phyloP scores from a whole-genome alignment of 92 coral and sea anemone genomes.

The Nematostella vectensis region DNA sequence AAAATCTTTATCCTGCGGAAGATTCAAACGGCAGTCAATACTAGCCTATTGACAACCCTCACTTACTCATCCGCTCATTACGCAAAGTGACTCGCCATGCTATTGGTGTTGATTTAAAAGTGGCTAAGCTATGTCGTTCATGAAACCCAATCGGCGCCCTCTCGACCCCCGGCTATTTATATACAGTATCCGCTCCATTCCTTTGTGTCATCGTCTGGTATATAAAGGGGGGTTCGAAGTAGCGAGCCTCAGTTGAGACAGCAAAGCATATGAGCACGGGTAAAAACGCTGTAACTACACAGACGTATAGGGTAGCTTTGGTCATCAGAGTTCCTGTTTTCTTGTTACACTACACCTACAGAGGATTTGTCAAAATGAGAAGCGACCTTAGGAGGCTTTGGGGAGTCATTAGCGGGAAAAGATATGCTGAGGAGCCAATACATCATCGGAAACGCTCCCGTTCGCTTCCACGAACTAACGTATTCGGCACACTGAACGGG shows the following conservation, averaged over 20 bases:
- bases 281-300: background rate
- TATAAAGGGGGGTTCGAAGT: background rate
- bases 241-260: background rate
- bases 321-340: background rate
- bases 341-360: background rate
- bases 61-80: constrained; percentile 1
- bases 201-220: background rate
- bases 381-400: constrained; percentile 20
- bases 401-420: constrained; percentile 31
- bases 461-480: constrained; percentile 20
- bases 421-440: background rate
- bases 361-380: constrained; percentile 11
- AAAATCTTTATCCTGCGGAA: background rate
- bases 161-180: constrained; percentile 2
- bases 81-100: no score
- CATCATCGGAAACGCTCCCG: constrained; percentile 20
- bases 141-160: background rate
- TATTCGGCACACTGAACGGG: constrained; percentile 17
- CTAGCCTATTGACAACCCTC: background rate
- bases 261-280: background rate
- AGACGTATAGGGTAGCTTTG: background rate
- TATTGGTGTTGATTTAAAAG: background rate
- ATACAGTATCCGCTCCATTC: background rate
- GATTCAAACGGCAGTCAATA: constrained; percentile 1
- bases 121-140: background rate